Base-by-base conservation (phyloP, 2,113 vertebrate species). In the Dinomys branickii region DNA sequence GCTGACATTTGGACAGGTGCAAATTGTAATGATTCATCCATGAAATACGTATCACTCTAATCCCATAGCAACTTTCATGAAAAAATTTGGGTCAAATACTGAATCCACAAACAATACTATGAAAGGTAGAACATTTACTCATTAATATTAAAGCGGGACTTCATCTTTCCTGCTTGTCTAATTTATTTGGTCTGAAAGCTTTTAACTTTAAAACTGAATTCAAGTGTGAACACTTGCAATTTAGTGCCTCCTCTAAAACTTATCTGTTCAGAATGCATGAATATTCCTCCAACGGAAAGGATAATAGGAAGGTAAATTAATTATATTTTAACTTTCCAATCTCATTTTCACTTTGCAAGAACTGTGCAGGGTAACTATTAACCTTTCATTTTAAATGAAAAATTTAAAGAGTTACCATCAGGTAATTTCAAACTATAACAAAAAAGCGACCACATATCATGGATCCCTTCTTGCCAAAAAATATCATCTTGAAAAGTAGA, bases 371-470 rank as follows among this genome's bases (percentile, higher is more conserved):
- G 47, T 96, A 97, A 95, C 97, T 97, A 97, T 98, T 97, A 98
- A 98, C 97, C 97, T 98, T 97, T 97, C 97, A 97, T 97, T 97
- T 95, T 90, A 97, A 97, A 98, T 98, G 97, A 98, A 98, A 97
- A 97, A 93, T 96, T 97, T 97, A 97, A 97, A 97, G 96, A 98
- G 97, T 95, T 96, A 95, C 94, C 86, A 92, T 71, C 96, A 97
- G 81, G 92, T 95, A 95, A 97, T 97, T 98, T 98, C 91, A 95
- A 97, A 97, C 95, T 97, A 95, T 80, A 97, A 97, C 97, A 97
- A 94, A 97, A 97, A 96, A 97, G 59, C 33, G 71, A 56, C 91
- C 91, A 91, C 91, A 94, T 96, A 91, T 94, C 90, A 94, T 41
- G 56, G 67, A 85, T 91, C 1, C 88, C 56, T 95, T 89, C 78